A percentile compares a stretch with the other conserved stretches of the same genome.
Evolutionary conservation across 2,888 invertebrate genomes (phyloP).

Genomic region (Aphelenchoides bicaudatus): DNA sequence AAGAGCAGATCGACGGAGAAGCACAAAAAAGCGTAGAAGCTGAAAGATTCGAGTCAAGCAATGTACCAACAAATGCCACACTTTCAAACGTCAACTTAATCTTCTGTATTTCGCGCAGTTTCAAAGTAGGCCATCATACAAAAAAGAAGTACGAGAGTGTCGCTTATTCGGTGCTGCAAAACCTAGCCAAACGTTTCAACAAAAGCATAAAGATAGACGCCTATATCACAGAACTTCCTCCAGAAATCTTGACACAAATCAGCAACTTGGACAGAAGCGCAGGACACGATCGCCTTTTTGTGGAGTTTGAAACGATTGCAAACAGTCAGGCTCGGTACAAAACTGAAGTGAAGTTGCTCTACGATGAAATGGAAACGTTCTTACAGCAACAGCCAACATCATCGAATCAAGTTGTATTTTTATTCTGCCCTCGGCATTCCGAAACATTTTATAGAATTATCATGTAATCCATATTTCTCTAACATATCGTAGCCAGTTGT

Average conservation of each 20-base stretch:
- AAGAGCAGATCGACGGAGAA: conserved; percentile 1
- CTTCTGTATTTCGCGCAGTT: background rate
- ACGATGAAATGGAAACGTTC: conserved; percentile 8
- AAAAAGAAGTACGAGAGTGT: conserved; percentile 13
- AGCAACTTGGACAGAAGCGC: background rate
- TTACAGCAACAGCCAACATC: background rate
- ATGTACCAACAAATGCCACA: conserved; percentile 1
- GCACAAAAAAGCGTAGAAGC: background rate
- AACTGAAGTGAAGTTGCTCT: background rate
- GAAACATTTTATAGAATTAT: conserved; percentile 9
- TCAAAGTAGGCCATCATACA: conserved; percentile 5
- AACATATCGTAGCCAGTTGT: conserved; percentile 8
- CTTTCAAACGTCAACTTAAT: background rate
- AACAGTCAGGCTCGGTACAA: background rate
- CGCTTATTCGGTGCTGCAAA: background rate
- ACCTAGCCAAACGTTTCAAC: background rate
- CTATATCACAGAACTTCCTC: conserved; percentile 11
- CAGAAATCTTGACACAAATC: background rate
- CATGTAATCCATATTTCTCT: background rate
- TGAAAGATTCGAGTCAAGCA: background rate
- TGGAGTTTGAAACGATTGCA: conserved; percentile 1
- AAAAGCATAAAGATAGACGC: background rate
- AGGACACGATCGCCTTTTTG: conserved; percentile 4
- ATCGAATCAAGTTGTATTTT: background rate
- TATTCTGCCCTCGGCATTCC: conserved; percentile 3